Base-by-base conservation (phyloP, 2,113 vertebrate species). In the Nibea coibor region DNA sequence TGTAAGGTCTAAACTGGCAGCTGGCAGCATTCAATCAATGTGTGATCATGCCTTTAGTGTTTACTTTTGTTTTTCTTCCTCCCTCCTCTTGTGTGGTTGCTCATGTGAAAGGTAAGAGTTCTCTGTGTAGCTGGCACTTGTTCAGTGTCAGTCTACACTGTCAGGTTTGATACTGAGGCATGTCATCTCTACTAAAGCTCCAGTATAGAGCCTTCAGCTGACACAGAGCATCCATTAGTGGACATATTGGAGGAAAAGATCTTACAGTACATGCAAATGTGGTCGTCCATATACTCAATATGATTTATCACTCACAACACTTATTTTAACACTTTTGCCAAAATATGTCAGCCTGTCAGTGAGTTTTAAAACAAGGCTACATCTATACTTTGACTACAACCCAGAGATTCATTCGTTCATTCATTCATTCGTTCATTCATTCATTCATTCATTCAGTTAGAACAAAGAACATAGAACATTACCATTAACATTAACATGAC, bases 91-190 rank as follows among this genome's bases (percentile, higher is more conserved):
- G 50, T 80, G 67, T 87, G 85, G 54, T 83, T 53, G 78, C 87
- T 74, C 48, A 0, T 68, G 56, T 70, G 63, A 12, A 85, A 92
- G 91, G 92, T 93, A 89, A 92, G 91, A 82, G 57, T 73, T 64
- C 61, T 73, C 0, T 7, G 43, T 20, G 24, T 48, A 16, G 24
- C 39, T 31, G 9, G 63, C 69, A 39, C 39, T 14, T 20, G 5
- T 62, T 43, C 81, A 59, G 63, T 28, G 59, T 62, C 77, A 10
- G 50, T 28, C 39, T 42, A 1, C 66, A 1, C 48, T 5, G 11
- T 15, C 31, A 8, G 67, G 39, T 48, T 76, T 75, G 59, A 14
- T 31, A 28, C 24, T 22, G 20, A 77, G 20, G 79, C 80, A 78
- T 67, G 62, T 2, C 62, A 11, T 42, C 48, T 68, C 63, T 24